Percentiles rank a stretch among this genome's conserved stretches.
phyloP scores from a whole-genome alignment of 2,888 invertebrate species.

The Chaitophorus viminalis region DNA sequence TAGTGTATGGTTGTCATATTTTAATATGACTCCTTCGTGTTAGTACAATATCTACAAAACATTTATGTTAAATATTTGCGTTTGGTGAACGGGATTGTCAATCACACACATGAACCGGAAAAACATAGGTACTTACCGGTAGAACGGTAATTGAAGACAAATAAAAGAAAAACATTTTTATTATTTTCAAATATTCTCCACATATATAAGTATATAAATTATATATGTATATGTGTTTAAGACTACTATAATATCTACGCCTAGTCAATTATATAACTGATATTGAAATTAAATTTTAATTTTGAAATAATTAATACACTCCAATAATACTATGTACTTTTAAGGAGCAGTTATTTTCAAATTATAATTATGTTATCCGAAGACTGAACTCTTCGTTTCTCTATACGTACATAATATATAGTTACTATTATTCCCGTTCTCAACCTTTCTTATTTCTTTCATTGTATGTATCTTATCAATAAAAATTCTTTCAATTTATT shows the following conservation, averaged over 20 bases:
- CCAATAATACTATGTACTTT: no score
- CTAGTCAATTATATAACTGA: not conserved
- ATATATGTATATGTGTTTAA: not conserved
- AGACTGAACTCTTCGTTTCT: no score
- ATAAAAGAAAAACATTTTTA: slow-evolving; percentile 26
- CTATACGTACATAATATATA: no score
- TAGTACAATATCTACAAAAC: slow-evolving; percentile 21
- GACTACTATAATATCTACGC: not conserved
- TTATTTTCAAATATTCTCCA: slow-evolving; percentile 27
- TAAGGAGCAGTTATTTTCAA: no score
- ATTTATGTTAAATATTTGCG: slow-evolving; percentile 37
- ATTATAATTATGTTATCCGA: no score
- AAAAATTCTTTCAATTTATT: no score
- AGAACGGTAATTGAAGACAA: slow-evolving; percentile 1
- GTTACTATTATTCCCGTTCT: no score
- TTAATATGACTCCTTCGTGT: not conserved
- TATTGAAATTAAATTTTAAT: not conserved
- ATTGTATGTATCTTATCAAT: no score
- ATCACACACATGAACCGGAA: slow-evolving; percentile 7
- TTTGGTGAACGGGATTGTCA: slow-evolving; percentile 30
- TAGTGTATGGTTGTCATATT: slow-evolving; percentile 1
- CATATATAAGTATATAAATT: not conserved
- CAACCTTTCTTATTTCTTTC: no score
- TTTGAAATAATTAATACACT: not conserved
- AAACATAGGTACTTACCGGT: not conserved